Conservation (phyloP, 2,888 invertebrate species). For the Drosophila phalerata region DNA sequence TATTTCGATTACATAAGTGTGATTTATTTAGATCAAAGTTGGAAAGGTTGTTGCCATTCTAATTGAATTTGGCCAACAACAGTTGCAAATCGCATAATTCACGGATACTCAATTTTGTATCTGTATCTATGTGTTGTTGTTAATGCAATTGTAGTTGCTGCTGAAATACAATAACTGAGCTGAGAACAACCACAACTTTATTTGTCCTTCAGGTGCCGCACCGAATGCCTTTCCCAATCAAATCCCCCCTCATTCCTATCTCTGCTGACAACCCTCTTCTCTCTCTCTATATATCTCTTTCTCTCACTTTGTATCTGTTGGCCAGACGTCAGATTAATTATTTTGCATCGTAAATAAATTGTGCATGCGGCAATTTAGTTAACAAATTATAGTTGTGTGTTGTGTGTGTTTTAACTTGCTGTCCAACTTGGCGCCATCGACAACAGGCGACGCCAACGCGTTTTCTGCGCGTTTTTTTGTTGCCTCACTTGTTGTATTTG, state of each 20-base stretch:
- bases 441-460: conserved; percentile 50
- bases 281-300: background rate
- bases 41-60: conserved; percentile 40
- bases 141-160: conserved; percentile 10
- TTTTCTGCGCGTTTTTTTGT: conserved; percentile 18
- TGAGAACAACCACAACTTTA: conserved; percentile 14
- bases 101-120: conserved; percentile 25
- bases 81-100: conserved; percentile 24
- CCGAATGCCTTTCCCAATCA: conserved; percentile 42
- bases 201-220: conserved; percentile 58
- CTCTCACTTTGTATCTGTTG: background rate
- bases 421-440: conserved; percentile 56
- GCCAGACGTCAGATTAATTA: conserved; percentile 59
- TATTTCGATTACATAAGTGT: background rate
- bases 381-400: conserved; percentile 60
- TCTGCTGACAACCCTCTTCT: background rate
- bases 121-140: conserved; percentile 12
- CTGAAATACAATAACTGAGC: conserved; percentile 42
- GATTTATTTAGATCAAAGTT: conserved; percentile 21
- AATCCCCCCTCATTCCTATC: background rate
- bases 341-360: conserved; percentile 70
- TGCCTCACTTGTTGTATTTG: background rate
- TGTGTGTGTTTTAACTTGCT: conserved; percentile 33
- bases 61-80: conserved; percentile 35
- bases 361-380: conserved; percentile 67